Conservation (phyloP, 1,140 invertebrate species). For the Zaprionus tsacasi region DNA sequence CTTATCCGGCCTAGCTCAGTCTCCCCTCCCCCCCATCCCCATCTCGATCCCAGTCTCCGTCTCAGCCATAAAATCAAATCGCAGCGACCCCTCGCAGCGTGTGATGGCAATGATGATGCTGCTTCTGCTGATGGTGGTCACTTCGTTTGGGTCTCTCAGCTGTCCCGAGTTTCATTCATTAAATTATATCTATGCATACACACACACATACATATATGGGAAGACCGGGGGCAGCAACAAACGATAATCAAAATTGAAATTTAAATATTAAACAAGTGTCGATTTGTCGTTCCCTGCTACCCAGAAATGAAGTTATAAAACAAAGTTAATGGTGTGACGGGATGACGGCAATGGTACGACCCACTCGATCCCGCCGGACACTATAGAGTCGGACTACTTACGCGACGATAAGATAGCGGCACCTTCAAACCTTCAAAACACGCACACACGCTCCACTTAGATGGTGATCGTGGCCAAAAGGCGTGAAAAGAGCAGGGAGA, state of each 20-base stretch:
- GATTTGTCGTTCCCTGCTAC: slow-evolving; percentile 65
- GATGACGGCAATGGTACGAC: slow-evolving; percentile 26
- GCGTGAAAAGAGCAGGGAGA: slow-evolving; percentile 13
- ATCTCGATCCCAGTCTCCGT: background rate
- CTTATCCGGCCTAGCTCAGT: slow-evolving; percentile 47
- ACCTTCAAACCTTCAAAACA: slow-evolving; percentile 42
- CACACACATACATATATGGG: background rate
- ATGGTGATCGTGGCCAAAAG: slow-evolving; percentile 27
- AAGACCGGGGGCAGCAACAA: slow-evolving; percentile 19
- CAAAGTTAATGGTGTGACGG: slow-evolving; percentile 70
- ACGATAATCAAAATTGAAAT: slow-evolving; percentile 41
- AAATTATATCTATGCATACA: slow-evolving; percentile 26
- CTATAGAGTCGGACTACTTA: slow-evolving; percentile 29
- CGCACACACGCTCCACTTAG: slow-evolving; percentile 15
- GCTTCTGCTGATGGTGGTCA: slow-evolving; percentile 22
- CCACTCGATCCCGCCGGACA: slow-evolving; percentile 17
- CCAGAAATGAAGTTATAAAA: slow-evolving; percentile 75
- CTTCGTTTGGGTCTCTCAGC: slow-evolving; percentile 23
- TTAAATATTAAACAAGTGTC: slow-evolving; percentile 78
- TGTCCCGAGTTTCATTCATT: slow-evolving; percentile 59
- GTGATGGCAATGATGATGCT: slow-evolving; percentile 39
- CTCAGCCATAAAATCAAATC: slow-evolving; percentile 47
- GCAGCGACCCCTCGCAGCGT: slow-evolving; percentile 58
- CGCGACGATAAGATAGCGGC: slow-evolving; percentile 70
- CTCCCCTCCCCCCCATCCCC: no score